Conservation (phyloP, 2,113 vertebrate genomes). For the Oreocharis arfaki region DNA sequence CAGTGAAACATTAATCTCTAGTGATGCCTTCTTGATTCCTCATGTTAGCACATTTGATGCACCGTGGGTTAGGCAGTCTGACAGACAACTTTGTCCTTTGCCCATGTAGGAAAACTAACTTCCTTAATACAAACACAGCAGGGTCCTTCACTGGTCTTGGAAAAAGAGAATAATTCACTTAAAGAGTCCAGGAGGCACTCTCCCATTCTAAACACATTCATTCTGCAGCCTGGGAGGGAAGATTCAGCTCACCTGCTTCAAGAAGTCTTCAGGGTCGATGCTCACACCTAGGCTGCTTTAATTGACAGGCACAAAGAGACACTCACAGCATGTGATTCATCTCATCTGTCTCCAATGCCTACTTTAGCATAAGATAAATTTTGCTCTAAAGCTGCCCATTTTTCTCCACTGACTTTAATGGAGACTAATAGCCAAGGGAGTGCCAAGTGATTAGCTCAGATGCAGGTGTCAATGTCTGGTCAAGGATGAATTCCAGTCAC, state of each 20-base stretch:
- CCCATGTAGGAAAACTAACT: neutral
- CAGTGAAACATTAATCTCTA: neutral
- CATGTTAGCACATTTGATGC: neutral
- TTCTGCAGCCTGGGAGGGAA: neutral
- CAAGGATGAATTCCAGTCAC: slow-evolving; percentile 32
- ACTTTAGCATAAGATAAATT: slow-evolving; percentile 34
- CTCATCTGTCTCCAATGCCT: neutral
- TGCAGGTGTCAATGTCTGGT: neutral
- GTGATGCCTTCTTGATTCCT: neutral
- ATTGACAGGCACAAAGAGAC: neutral
- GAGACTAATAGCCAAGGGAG: neutral
- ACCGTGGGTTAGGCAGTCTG: neutral
- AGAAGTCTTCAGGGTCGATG: neutral
- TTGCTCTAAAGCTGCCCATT: neutral
- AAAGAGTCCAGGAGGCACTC: neutral
- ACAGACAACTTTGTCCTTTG: neutral
- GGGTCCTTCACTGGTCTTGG: neutral
- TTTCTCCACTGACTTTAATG: slow-evolving; percentile 32
- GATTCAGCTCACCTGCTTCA: neutral
- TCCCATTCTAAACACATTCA: neutral
- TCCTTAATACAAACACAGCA: neutral
- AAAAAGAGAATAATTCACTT: neutral
- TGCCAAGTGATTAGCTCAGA: neutral
- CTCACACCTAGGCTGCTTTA: neutral
- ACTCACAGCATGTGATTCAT: slow-evolving; percentile 2